Evolutionary conservation across 2,797 vertebrate species (phyloP).

Genomic region (Brachyalestes nurse): DNA sequence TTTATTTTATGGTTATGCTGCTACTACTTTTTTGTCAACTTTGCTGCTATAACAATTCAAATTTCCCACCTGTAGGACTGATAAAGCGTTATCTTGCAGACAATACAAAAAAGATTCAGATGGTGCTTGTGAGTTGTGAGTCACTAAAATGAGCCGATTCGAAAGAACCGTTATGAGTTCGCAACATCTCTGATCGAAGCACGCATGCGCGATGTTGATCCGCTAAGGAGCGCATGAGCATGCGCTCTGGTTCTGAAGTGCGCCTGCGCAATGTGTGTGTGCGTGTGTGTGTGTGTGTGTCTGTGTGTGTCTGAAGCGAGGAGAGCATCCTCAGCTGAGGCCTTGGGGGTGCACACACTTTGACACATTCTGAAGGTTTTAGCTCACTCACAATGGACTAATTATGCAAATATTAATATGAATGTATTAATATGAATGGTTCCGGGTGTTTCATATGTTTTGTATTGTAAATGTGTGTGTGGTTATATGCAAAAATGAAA

Average conservation of each 20-base stretch:
- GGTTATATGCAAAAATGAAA: neutral
- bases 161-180: neutral
- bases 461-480: neutral
- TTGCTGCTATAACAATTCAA: no score
- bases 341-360: neutral
- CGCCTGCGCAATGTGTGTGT: slow-evolving; percentile 38
- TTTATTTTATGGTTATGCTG: no score
- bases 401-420: no score
- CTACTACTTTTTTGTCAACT: no score
- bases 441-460: neutral
- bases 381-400: neutral
- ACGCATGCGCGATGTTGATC: neutral
- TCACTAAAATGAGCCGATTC: neutral
- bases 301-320: no score
- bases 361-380: neutral
- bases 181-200: neutral
- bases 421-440: neutral
- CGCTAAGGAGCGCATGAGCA: neutral
- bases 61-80: no score
- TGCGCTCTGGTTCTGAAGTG: neutral
- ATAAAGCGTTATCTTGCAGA: no score
- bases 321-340: neutral
- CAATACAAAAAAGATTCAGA: no score
- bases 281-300: no score
- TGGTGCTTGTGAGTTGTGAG: neutral